Percentiles rank a stretch among this genome's conserved stretches.
phyloP scores from a whole-genome alignment of 35 echinoderm and acorn worm species.

The Hemicentrotus pulcherrimus region DNA sequence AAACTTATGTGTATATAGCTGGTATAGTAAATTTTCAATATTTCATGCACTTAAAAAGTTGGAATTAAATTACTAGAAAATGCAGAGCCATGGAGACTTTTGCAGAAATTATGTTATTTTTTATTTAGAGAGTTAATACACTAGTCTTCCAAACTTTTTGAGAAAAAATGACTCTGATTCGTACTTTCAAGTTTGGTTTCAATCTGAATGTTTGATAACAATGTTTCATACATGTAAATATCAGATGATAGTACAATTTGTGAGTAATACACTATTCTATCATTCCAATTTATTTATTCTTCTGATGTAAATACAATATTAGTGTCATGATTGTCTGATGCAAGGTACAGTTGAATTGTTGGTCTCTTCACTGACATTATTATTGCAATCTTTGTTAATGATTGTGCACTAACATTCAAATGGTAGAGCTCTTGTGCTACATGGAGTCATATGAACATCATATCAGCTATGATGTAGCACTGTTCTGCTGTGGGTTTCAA shows the following conservation, averaged over 20 bases:
- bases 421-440: no score
- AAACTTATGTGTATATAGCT: background rate
- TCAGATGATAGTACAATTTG: background rate
- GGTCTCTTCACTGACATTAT: no score
- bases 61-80: background rate
- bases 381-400: no score
- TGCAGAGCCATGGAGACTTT: background rate
- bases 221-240: background rate
- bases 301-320: background rate
- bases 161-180: background rate
- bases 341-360: background rate
- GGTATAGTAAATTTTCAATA: background rate
- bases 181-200: background rate
- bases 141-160: background rate
- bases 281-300: slow-evolving; percentile 20
- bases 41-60: background rate
- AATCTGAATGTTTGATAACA: background rate
- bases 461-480: no score
- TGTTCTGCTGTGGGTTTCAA: no score
- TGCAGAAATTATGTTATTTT: background rate
- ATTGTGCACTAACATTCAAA: no score
- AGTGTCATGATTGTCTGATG: background rate
- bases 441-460: no score
- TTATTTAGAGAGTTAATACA: background rate
- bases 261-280: background rate